Base-by-base conservation (phyloP, 2,888 invertebrate genomes). In the Tupiocoris notatus region DNA sequence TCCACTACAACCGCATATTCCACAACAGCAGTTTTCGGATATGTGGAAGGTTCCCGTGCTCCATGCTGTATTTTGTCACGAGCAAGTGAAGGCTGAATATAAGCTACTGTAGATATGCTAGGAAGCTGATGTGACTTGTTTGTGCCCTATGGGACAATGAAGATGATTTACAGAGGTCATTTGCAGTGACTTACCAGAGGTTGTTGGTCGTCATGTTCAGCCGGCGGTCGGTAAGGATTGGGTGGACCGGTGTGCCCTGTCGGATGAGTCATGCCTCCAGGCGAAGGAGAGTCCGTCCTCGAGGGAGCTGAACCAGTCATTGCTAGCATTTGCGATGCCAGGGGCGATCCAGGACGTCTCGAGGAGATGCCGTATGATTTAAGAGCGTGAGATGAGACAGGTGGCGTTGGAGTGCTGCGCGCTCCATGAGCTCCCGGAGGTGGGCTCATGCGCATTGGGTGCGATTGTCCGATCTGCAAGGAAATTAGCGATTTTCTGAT, bases 121-220 rank as follows among this genome's bases (percentile, higher is more conserved):
- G n/a, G n/a, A n/a, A n/a, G n/a, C n/a, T n/a, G n/a, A n/a, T n/a
- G n/a, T n/a, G n/a, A n/a, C n/a, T n/a, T n/a, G n/a, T n/a, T n/a
- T n/a, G n/a, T n/a, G n/a, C n/a, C n/a, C n/a, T n/a, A n/a, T n/a
- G n/a, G n/a, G n/a, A n/a, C n/a, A n/a, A n/a, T n/a, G n/a, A n/a
- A 62, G 9, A 62, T 62, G 62, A 12, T 56, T 56, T 12, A 56
- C 17, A 62, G n/a, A n/a, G n/a, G n/a, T n/a, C n/a, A n/a, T n/a
- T n/a, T 71, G 12, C 16, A 61, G 16, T 63, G 2, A 57, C 57
- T 68, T 58, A 73, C 73, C 73, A 73, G 56, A 54, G 73, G 73
- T 62, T 73, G 62, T 63, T 25, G 62, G 62, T 73, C 73, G 39
- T 73, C 73, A 17, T 61, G 61, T 23, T 73, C 73, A 3, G 56